Conservation (phyloP, 2,888 invertebrate genomes). For the Serrognathus titanus region DNA sequence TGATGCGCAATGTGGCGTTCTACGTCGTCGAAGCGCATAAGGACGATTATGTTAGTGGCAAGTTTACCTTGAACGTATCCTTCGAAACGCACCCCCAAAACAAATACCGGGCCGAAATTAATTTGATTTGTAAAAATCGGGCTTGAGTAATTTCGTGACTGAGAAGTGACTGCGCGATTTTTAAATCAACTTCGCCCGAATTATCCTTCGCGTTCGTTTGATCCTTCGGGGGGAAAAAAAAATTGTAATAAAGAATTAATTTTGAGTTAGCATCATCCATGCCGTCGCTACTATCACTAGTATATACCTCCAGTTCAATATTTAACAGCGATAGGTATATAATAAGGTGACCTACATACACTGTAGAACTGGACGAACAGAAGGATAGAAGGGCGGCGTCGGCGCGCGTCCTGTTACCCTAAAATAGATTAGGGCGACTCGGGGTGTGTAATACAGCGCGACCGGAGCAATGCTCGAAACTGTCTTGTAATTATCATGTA, state of each 20-base stretch:
- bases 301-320: background rate
- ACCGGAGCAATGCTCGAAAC: slow-evolving; percentile 29
- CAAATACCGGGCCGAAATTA: too few relatives aligned
- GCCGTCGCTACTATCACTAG: background rate
- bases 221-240: too few relatives aligned
- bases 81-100: background rate
- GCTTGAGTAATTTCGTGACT: too few relatives aligned
- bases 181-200: too few relatives aligned
- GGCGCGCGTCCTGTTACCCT: slow-evolving; percentile 41
- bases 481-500: background rate
- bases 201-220: too few relatives aligned
- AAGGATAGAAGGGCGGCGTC: slow-evolving; percentile 34
- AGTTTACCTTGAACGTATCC: background rate
- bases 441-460: slow-evolving; percentile 49
- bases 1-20: slow-evolving; percentile 25
- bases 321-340: slow-evolving; percentile 1
- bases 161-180: too few relatives aligned
- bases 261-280: background rate
- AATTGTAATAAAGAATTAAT: too few relatives aligned
- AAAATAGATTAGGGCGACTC: slow-evolving; percentile 45
- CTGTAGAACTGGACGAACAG: slow-evolving; percentile 22
- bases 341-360: slow-evolving; percentile 5
- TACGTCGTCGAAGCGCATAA: slow-evolving; percentile 10
- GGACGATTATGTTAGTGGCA: slow-evolving; percentile 5
- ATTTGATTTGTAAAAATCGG: too few relatives aligned